Percentiles rank a stretch among this genome's conserved stretches.
These are phyloP conservation scores for Galendromus occidentalis DNA, from an alignment of 1,140 invertebrate genomes.

Conservation along the genomic window DNA sequence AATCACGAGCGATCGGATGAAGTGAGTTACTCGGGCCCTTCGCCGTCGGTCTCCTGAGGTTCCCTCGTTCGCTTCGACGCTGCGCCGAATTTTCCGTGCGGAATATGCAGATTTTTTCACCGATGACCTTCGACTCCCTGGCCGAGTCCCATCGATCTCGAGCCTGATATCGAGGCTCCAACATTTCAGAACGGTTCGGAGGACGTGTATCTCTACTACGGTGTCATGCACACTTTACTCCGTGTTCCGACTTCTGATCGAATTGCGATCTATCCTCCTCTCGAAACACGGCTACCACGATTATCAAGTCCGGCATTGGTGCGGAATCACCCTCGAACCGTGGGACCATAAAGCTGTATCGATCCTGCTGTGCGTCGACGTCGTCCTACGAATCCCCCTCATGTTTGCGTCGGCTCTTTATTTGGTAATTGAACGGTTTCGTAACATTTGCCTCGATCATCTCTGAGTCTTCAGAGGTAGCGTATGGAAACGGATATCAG, in stretches of 20 bases:
- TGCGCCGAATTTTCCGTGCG: no score
- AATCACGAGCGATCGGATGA: neutral
- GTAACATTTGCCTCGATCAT: no score
- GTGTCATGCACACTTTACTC: neutral
- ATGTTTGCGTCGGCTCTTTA: neutral
- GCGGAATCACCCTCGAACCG: constrained; percentile 6
- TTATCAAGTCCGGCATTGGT: constrained; percentile 6
- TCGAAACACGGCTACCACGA: constrained; percentile 2
- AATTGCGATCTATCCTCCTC: neutral
- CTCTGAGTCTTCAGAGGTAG: neutral
- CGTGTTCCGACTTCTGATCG: neutral
- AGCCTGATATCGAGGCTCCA: no score
- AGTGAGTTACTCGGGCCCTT: no score
- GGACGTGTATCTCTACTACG: neutral
- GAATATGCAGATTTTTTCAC: no score
- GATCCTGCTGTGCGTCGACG: neutral
- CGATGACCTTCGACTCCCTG: no score
- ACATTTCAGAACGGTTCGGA: neutral
- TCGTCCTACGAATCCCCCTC: neutral
- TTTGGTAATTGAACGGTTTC: neutral
- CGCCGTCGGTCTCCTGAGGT: no score
- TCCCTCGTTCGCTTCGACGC: no score
- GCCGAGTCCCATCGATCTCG: no score
- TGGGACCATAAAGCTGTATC: neutral
- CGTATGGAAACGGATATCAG: neutral